Conservation (phyloP, 2,113 vertebrate species). For the Indicator maculatus region DNA sequence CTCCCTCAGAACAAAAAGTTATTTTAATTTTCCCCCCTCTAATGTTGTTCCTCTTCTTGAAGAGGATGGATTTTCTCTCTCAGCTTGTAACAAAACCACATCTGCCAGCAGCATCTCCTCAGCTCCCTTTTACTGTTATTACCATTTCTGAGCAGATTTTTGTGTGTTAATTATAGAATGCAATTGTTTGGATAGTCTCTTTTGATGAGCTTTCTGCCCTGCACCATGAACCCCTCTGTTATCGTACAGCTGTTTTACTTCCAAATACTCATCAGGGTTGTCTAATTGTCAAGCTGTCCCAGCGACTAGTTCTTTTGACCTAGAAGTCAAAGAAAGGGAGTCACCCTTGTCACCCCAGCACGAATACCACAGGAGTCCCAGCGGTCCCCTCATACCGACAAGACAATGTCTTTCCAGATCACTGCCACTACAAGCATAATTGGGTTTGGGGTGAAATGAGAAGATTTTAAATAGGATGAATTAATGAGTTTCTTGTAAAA, state of each 20-base stretch:
- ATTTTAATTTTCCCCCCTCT: not conserved
- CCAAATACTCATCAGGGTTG: slow-evolving; percentile 53
- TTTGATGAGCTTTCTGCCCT: slow-evolving; percentile 67
- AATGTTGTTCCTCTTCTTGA: slow-evolving; percentile 21
- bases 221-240: slow-evolving; percentile 40
- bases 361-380: slow-evolving; percentile 16
- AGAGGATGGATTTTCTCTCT: slow-evolving; percentile 49
- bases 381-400: not conserved
- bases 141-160: slow-evolving; percentile 71
- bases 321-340: slow-evolving; percentile 55
- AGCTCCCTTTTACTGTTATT: slow-evolving; percentile 64
- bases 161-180: slow-evolving; percentile 81
- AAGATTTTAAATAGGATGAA: slow-evolving; percentile 72
- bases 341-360: slow-evolving; percentile 31
- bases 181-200: slow-evolving; percentile 73
- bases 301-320: slow-evolving; percentile 46
- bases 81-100: slow-evolving; percentile 32
- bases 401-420: slow-evolving; percentile 55
- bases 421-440: slow-evolving; percentile 55
- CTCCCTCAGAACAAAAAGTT: slow-evolving; percentile 33
- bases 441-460: slow-evolving; percentile 61
- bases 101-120: slow-evolving; percentile 61
- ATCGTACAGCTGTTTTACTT: slow-evolving; percentile 64
- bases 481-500: slow-evolving; percentile 77
- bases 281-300: slow-evolving; percentile 61